A percentile compares a stretch with the other conserved stretches of the same genome.
phyloP scores from a whole-genome alignment of 2,888 invertebrate genomes.

The Nemapogon koenigi region DNA sequence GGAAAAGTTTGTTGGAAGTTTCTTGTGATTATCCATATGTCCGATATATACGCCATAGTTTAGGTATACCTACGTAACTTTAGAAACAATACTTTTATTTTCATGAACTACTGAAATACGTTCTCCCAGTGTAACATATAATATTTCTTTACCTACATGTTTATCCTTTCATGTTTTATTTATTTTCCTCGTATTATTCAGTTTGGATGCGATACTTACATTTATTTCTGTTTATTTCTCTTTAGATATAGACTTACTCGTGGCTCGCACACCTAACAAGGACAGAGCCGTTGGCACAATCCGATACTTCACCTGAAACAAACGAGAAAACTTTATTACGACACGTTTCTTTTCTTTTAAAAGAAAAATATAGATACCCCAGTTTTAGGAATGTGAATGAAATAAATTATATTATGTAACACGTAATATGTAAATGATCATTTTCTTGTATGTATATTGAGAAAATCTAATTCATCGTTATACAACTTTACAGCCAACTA shows the following conservation, averaged over 20 bases:
- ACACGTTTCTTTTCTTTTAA: conserved; percentile 8
- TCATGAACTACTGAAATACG: no score
- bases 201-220: background rate
- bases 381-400: no score
- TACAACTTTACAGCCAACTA: no score
- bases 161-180: background rate
- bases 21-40: conserved; percentile 9
- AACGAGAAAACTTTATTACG: conserved; percentile 18
- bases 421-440: no score
- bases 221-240: no score
- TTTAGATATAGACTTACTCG: no score
- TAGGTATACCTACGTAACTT: conserved; percentile 4
- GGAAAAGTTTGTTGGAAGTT: conserved; percentile 5
- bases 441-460: no score
- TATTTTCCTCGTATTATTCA: background rate
- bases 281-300: conserved; percentile 10
- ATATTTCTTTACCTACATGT: background rate
- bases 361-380: conserved; percentile 9
- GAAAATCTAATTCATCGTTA: no score
- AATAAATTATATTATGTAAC: no score
- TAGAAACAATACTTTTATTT: conserved; percentile 2
- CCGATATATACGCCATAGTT: conserved; percentile 2
- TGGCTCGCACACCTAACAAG: conserved; percentile 6
- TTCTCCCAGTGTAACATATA: background rate
- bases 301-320: conserved; percentile 22